Evolutionary conservation across 2,797 vertebrate genomes (phyloP).

Genomic region (Hypotaenidia okinawae): DNA sequence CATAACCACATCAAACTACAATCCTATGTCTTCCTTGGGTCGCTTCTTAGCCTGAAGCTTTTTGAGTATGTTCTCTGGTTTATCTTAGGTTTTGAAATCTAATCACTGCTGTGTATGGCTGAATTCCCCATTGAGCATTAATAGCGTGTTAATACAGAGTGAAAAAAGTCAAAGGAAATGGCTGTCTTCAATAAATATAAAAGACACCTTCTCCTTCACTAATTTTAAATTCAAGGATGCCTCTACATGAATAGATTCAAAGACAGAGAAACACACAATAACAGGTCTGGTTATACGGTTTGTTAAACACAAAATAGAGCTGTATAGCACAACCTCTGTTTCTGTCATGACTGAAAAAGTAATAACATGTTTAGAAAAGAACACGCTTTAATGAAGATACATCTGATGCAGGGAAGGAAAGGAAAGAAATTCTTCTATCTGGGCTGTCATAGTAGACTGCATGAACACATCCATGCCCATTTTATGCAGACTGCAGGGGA

Average conservation of each 20-base stretch:
- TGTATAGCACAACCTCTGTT: constrained; percentile 26
- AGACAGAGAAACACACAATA: constrained; percentile 29
- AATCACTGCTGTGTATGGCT: neutral
- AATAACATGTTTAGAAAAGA: constrained; percentile 46
- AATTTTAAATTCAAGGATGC: constrained; percentile 48
- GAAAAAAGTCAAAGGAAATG: constrained; percentile 36
- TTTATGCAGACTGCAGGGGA: neutral
- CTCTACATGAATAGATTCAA: constrained; percentile 14
- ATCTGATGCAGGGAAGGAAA: neutral
- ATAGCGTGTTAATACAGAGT: neutral
- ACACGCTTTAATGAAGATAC: constrained; percentile 33
- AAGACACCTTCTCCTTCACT: neutral
- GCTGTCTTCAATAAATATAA: constrained; percentile 43
- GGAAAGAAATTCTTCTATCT: neutral
- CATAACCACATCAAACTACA: constrained; percentile 7
- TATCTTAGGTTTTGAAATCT: constrained; percentile 24
- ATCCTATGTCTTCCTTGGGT: neutral
- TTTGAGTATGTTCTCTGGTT: constrained; percentile 2
- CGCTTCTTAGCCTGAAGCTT: neutral
- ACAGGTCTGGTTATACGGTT: constrained; percentile 33
- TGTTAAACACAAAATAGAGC: constrained; percentile 53
- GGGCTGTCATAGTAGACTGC: neutral
- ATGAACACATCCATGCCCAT: neutral
- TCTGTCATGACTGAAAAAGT: constrained; percentile 43
- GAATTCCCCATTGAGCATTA: constrained; percentile 10